Evolutionary conservation across 2,797 vertebrate species (phyloP).

Genomic region (Sebastes diaconus): DNA sequence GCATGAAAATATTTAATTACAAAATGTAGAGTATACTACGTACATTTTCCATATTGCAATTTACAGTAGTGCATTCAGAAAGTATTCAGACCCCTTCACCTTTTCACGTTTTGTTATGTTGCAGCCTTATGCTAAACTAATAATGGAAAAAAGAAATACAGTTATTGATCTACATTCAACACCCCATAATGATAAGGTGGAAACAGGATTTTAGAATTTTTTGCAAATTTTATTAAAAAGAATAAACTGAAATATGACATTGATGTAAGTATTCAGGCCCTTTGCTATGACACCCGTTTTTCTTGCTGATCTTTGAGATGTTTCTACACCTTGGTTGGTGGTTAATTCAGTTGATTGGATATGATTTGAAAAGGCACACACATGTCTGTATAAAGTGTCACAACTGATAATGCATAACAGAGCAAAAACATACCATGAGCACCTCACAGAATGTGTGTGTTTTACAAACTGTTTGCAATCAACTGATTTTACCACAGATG

Average conservation of each 20-base stretch:
- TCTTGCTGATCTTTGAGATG: neutral
- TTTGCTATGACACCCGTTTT: rapidly evolving
- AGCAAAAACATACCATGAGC: too few relatives aligned
- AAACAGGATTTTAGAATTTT: neutral
- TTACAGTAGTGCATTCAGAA: too few relatives aligned
- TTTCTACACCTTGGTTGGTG: neutral
- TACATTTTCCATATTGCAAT: neutral
- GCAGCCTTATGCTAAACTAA: neutral
- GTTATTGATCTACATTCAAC: neutral
- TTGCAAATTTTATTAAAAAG: neutral
- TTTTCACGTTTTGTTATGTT: neutral
- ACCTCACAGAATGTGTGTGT: too few relatives aligned
- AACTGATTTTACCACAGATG: neutral
- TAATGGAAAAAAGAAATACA: too few relatives aligned
- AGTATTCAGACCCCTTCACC: neutral
- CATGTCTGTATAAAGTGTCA: too few relatives aligned
- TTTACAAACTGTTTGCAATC: neutral
- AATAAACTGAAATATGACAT: neutral
- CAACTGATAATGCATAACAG: too few relatives aligned
- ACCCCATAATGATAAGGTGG: neutral
- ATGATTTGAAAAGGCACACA: too few relatives aligned
- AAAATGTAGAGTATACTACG: neutral
- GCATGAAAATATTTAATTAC: neutral
- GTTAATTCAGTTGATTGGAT: neutral
- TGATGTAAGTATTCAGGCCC: neutral